Evolutionary conservation across 2,888 invertebrate genomes (phyloP).

Genomic region (Stenoptilia bipunctidactyla): DNA sequence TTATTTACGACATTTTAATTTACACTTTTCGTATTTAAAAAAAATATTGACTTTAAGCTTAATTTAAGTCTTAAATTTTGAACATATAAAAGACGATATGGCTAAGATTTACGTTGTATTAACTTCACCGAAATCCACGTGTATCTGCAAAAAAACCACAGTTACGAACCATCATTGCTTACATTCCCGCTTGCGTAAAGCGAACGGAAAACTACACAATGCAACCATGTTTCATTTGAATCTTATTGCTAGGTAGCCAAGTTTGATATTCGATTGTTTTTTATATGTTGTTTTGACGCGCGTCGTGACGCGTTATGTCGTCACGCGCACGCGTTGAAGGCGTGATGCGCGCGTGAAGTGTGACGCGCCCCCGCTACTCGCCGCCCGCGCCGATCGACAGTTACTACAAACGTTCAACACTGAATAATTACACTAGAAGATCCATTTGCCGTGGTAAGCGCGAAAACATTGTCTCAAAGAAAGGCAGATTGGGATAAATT

Average conservation of each 20-base stretch:
- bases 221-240: constrained; percentile 11
- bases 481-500: no score
- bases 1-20: neutral
- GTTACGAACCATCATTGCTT: constrained; percentile 13
- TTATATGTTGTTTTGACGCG: constrained; percentile 25
- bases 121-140: no score
- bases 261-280: neutral
- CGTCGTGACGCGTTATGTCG: constrained; percentile 47
- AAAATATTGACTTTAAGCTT: no score
- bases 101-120: no score
- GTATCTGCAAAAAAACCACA: constrained; percentile 4
- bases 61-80: neutral
- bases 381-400: no score
- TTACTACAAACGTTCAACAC: no score
- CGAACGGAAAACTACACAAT: constrained; percentile 45
- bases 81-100: no score
- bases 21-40: neutral
- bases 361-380: constrained; percentile 34
- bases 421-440: no score
- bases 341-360: constrained; percentile 27
- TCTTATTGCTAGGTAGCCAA: neutral
- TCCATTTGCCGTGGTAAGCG: no score
- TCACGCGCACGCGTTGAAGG: constrained; percentile 37
- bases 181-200: constrained; percentile 38
- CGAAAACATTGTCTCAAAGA: no score